Percentiles rank a stretch among this genome's conserved stretches.
These are phyloP conservation scores for Rhimphoctona megacephalus DNA, from an alignment of 2,888 invertebrate genomes.

Conservation along the genomic window DNA sequence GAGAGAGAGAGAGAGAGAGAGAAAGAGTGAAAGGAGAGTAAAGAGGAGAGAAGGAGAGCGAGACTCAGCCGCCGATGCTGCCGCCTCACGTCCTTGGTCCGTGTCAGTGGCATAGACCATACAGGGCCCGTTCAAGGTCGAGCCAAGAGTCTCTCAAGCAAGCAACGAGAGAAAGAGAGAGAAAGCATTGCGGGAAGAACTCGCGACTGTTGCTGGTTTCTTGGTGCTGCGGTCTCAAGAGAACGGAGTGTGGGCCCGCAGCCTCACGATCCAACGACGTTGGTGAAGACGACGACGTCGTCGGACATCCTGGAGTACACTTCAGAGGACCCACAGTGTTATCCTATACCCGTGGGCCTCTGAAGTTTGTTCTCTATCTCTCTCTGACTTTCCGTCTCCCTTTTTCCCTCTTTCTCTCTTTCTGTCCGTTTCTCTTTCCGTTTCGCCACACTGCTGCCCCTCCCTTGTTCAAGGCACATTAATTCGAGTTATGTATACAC, in stretches of 20 bases:
- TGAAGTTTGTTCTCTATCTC: constrained; percentile 32
- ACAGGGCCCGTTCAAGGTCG: constrained; percentile 85
- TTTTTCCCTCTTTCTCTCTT: constrained; percentile 23
- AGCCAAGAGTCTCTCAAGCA: constrained; percentile 75
- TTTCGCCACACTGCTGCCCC: constrained; percentile 73
- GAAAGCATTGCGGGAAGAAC: constrained; percentile 55
- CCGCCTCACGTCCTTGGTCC: constrained; percentile 83
- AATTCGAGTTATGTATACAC: constrained; percentile 78
- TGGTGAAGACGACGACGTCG: constrained; percentile 53
- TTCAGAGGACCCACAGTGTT: constrained; percentile 76
- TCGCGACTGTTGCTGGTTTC: constrained; percentile 61
- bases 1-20: constrained; percentile 26
- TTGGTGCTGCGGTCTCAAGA: constrained; percentile 59
- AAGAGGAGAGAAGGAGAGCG: constrained; percentile 43
- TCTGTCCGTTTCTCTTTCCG: constrained; percentile 64
- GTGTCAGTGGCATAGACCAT: constrained; percentile 85
- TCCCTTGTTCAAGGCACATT: constrained; percentile 77
- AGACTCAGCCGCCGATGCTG: constrained; percentile 55
- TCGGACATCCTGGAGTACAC: constrained; percentile 59
- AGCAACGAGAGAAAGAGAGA: constrained; percentile 64
- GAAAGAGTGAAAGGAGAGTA: constrained; percentile 32
- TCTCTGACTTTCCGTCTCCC: constrained; percentile 23
- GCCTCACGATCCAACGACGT: constrained; percentile 50
- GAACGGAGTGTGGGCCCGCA: constrained; percentile 48
- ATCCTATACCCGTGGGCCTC: constrained; percentile 83